phyloP scores from a whole-genome alignment of 30 jellyfish, hydroid and myxozoan genomes.

The Hydra vulgaris region DNA sequence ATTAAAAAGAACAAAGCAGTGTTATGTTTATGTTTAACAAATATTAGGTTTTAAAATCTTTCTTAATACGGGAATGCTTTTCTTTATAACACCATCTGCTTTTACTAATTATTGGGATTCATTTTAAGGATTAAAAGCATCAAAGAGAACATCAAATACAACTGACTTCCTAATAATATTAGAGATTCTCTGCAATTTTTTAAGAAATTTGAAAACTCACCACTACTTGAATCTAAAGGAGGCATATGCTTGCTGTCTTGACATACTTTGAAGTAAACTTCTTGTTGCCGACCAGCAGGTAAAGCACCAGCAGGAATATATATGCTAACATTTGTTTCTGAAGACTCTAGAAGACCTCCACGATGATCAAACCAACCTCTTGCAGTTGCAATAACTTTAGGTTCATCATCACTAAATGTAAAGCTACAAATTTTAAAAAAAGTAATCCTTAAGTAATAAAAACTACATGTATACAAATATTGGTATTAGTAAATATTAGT shows the following conservation, averaged over 20 bases:
- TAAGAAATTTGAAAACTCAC: conserved; percentile 25
- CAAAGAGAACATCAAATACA: too few species aligned
- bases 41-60: too few species aligned
- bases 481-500: background rate
- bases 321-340: conserved; percentile 92
- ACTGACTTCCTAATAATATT: background rate
- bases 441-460: background rate
- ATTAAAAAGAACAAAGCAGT: too few species aligned
- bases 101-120: too few species aligned
- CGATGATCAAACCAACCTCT: conserved; percentile 94
- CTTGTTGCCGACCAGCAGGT: conserved; percentile 88
- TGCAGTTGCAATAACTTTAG: conserved; percentile 90
- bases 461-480: background rate
- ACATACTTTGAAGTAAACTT: conserved; percentile 87
- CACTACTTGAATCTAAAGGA: conserved; percentile 83
- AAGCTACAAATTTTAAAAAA: background rate
- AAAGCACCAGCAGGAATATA: conserved; percentile 95
- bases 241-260: conserved; percentile 95
- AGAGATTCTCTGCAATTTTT: background rate
- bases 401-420: conserved; percentile 49
- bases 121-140: too few species aligned
- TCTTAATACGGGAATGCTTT: too few species aligned
- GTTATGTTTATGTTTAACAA: too few species aligned
- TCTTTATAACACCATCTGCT: too few species aligned
- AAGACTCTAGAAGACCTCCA: conserved; percentile 88